Conservation (phyloP, 2,888 invertebrate species). For the Lasioglossum leucozonium region DNA sequence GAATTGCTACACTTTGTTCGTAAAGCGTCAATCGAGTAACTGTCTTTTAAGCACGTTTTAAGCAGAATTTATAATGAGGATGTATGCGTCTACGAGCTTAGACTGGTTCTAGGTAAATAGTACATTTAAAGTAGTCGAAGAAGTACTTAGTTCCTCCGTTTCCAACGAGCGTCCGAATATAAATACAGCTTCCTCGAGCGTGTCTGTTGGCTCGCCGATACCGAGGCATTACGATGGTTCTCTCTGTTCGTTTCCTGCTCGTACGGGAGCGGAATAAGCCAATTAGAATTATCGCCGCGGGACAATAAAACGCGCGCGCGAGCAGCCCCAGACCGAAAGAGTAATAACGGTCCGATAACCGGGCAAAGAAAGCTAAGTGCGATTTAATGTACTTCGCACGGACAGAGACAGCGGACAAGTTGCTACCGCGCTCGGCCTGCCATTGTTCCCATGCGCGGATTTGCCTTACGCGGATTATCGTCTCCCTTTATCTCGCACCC, state of each 20-base stretch:
- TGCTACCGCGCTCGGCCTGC: conserved; percentile 22
- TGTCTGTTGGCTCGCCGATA: background rate
- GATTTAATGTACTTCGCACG: conserved; percentile 55
- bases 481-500: conserved; percentile 39
- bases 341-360: conserved; percentile 47
- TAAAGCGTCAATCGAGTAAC: no score
- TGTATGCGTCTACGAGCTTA: no score
- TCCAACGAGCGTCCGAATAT: background rate
- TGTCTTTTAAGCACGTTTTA: no score
- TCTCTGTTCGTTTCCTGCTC: conserved; percentile 29
- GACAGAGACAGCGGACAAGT: conserved; percentile 31
- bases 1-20: no score
- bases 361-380: conserved; percentile 53
- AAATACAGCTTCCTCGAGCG: conserved; percentile 5
- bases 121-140: no score
- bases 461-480: conserved; percentile 45
- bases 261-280: conserved; percentile 41
- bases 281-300: conserved; percentile 48
- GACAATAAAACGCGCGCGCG: conserved; percentile 32
- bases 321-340: conserved; percentile 29
- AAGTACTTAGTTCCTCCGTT: background rate
- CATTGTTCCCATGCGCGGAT: conserved; percentile 43
- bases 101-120: no score
- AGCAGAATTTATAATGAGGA: background rate
- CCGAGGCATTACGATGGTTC: background rate